Percentiles rank a stretch among this genome's conserved stretches.
phyloP scores from a whole-genome alignment of 2,888 invertebrate genomes.

The Labia minor region DNA sequence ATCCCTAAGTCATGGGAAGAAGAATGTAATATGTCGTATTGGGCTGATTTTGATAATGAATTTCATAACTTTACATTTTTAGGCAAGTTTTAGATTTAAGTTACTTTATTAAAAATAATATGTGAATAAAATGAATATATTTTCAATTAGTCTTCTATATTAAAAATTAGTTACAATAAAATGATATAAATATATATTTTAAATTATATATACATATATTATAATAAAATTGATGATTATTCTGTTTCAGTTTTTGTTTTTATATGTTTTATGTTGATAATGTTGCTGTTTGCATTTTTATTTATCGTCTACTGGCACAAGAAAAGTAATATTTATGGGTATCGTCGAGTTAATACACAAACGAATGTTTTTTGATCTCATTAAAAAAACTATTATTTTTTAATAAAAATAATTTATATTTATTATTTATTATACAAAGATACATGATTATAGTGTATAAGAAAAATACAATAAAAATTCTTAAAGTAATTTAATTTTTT shows the following conservation, averaged over 20 bases:
- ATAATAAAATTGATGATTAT: too few species aligned
- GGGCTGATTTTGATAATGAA: not conserved
- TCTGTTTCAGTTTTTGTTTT: conserved; percentile 13
- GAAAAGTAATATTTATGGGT: not conserved
- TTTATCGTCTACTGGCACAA: not conserved
- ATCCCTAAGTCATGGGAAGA: conserved; percentile 52
- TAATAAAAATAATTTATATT: not conserved
- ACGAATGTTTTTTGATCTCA: not conserved
- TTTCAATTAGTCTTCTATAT: too few species aligned
- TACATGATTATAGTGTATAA: too few species aligned
- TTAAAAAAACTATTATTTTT: not conserved
- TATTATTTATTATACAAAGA: not conserved
- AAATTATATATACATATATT: too few species aligned
- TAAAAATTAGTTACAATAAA: not conserved
- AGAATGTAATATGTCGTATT: conserved; percentile 43
- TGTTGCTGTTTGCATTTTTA: not conserved
- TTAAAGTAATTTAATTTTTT: too few species aligned
- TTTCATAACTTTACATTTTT: conserved; percentile 16
- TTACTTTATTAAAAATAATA: too few species aligned
- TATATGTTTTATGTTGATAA: not conserved
- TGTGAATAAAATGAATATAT: too few species aligned
- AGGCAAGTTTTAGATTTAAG: conserved; percentile 19
- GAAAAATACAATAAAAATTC: too few species aligned
- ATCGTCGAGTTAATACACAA: not conserved
- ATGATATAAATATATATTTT: too few species aligned